A percentile compares a stretch with the other conserved stretches of the same genome.
Conservation (phyloP, 1,140 invertebrate genomes). For the Apis cerana region DNA sequence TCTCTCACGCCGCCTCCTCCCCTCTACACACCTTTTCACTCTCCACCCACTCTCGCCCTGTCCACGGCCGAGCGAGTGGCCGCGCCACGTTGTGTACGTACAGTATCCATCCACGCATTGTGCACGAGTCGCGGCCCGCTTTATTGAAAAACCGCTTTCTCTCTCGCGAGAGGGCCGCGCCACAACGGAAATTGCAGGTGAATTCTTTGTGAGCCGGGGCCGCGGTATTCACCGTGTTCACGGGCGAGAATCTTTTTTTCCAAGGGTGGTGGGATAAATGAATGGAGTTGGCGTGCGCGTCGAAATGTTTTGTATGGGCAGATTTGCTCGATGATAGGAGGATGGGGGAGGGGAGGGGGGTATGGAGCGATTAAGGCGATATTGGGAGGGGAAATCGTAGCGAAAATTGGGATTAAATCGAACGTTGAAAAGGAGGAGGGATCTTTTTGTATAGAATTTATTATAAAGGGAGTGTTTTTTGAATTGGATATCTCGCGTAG, state of each 20-base stretch:
- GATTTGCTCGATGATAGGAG: neutral
- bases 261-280: conserved; percentile 21
- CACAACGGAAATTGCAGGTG: conserved; percentile 62
- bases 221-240: conserved; percentile 29
- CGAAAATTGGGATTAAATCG: neutral
- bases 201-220: conserved; percentile 59
- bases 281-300: conserved; percentile 17
- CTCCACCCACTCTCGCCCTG: neutral
- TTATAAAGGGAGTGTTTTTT: too few species aligned
- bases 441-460: neutral
- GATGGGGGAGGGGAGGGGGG: too few species aligned
- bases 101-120: conserved; percentile 40
- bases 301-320: neutral
- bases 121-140: conserved; percentile 54
- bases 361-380: neutral
- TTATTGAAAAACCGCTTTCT: conserved; percentile 64
- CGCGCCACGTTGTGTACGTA: conserved; percentile 37
- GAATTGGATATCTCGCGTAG: too few species aligned
- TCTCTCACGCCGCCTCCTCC: too few species aligned
- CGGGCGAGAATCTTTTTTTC: conserved; percentile 40
- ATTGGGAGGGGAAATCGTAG: too few species aligned
- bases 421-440: neutral
- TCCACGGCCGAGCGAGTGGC: conserved; percentile 41
- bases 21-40: neutral
- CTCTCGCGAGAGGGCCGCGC: conserved; percentile 23